Evolutionary conservation across 2,113 vertebrate genomes (phyloP).

Genomic region (Chaetodon trifascialis): DNA sequence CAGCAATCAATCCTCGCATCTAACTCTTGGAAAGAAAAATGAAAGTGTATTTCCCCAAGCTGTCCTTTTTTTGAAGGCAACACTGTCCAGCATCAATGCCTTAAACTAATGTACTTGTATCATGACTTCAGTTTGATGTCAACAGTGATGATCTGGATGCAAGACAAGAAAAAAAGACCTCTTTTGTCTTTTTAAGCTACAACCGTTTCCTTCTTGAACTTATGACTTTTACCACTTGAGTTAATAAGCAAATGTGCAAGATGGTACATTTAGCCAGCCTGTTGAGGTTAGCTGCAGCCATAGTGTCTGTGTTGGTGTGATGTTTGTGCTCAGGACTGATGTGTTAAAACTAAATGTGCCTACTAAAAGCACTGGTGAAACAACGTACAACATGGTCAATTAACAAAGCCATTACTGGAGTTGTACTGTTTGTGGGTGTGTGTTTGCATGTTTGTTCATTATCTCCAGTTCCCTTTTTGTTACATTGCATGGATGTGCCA

Average conservation of each 20-base stretch:
- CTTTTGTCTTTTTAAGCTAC: constrained; percentile 33
- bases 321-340: constrained; percentile 63
- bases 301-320: constrained; percentile 83
- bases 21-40: constrained; percentile 1
- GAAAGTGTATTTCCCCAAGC: background rate
- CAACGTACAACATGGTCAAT: constrained; percentile 66
- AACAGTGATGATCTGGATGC: constrained; percentile 6
- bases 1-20: background rate
- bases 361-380: constrained; percentile 84
- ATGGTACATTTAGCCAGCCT: constrained; percentile 80
- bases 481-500: constrained; percentile 85
- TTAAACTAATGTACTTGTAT: constrained; percentile 2
- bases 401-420: constrained; percentile 38
- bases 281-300: constrained; percentile 82
- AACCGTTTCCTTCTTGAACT: constrained; percentile 83
- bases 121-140: background rate
- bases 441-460: constrained; percentile 70
- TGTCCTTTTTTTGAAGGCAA: constrained; percentile 7
- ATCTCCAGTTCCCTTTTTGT: constrained; percentile 20
- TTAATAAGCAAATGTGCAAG: constrained; percentile 75
- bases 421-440: constrained; percentile 68
- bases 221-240: constrained; percentile 77
- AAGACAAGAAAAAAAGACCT: constrained; percentile 17
- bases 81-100: constrained; percentile 15
- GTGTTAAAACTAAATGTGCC: constrained; percentile 78